Conservation (phyloP, 1,140 invertebrate species). For the Drosophila tristis region DNA sequence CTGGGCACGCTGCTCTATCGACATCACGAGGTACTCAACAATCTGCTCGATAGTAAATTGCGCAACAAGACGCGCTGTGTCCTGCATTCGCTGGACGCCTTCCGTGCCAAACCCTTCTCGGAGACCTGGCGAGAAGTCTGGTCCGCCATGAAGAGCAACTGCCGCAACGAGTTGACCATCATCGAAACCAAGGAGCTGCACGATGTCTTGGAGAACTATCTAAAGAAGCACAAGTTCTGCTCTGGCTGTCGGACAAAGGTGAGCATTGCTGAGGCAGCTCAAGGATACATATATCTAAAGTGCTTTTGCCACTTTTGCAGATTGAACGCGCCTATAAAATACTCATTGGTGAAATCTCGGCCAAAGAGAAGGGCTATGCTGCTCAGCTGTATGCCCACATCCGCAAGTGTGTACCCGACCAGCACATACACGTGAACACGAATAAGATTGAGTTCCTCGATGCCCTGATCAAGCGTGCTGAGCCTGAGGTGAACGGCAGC, state of each 20-base stretch:
- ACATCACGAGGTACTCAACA: conserved; percentile 91
- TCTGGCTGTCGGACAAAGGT: conserved; percentile 96
- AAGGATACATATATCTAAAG: not conserved
- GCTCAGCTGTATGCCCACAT: conserved; percentile 93
- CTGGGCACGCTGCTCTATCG: conserved; percentile 93
- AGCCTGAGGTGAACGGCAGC: conserved; percentile 93
- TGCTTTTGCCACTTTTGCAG: conserved; percentile 59
- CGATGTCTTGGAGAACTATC: conserved; percentile 93
- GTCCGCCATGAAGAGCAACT: conserved; percentile 93
- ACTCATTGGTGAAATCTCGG: conserved; percentile 92
- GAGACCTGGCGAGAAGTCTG: conserved; percentile 92
- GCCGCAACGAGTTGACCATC: conserved; percentile 93
- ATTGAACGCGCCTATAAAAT: conserved; percentile 92
- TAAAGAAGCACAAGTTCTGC: conserved; percentile 96
- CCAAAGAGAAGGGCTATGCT: conserved; percentile 95
- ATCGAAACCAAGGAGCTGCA: conserved; percentile 93
- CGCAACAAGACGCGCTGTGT: conserved; percentile 94
- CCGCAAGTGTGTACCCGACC: conserved; percentile 92
- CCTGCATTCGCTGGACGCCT: conserved; percentile 94
- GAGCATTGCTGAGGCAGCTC: not conserved
- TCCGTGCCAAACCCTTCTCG: conserved; percentile 89
- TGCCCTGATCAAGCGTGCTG: conserved; percentile 93
- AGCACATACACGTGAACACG: conserved; percentile 93
- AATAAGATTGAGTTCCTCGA: conserved; percentile 93
- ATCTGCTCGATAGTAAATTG: conserved; percentile 91